phyloP scores from a whole-genome alignment of 2,797 vertebrate species.

The Pipistrellus pygmaeus region DNA sequence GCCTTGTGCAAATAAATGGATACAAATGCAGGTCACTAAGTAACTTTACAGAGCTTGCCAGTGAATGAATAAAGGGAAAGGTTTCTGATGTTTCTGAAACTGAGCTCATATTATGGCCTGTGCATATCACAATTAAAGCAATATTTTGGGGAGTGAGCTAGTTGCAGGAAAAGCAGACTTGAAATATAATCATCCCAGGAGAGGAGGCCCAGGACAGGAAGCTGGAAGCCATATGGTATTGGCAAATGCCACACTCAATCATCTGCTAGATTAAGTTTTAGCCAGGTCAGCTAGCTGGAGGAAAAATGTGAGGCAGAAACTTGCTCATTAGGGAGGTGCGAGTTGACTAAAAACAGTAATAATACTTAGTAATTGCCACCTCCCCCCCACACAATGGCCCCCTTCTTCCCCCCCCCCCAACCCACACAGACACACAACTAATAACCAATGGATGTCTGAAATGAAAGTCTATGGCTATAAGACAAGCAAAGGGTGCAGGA shows the following conservation, averaged over 20 bases:
- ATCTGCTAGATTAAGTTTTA: slow-evolving; percentile 73
- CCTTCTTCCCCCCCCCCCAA: neutral
- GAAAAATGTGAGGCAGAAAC: slow-evolving; percentile 48
- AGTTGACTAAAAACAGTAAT: slow-evolving; percentile 60
- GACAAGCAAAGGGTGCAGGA: neutral
- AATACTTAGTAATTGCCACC: slow-evolving; percentile 43
- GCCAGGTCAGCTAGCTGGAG: slow-evolving; percentile 49
- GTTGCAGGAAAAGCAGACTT: slow-evolving; percentile 57
- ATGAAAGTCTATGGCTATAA: slow-evolving; percentile 41
- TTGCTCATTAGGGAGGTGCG: slow-evolving; percentile 64
- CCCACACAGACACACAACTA: neutral
- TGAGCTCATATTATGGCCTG: neutral
- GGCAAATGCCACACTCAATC: slow-evolving; percentile 53
- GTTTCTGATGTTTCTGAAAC: slow-evolving; percentile 54
- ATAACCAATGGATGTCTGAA: neutral
- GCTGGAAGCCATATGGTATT: slow-evolving; percentile 47
- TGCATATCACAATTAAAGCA: slow-evolving; percentile 30
- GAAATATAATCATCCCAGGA: slow-evolving; percentile 69
- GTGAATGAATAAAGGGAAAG: neutral
- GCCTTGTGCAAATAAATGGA: neutral
- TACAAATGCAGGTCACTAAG: neutral
- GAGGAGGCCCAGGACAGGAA: slow-evolving; percentile 59
- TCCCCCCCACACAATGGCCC: neutral
- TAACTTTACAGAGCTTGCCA: slow-evolving; percentile 12
- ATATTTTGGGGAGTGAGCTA: slow-evolving; percentile 40